Conservation (phyloP, 1,140 invertebrate species). For the Drosophila nigromelanica region DNA sequence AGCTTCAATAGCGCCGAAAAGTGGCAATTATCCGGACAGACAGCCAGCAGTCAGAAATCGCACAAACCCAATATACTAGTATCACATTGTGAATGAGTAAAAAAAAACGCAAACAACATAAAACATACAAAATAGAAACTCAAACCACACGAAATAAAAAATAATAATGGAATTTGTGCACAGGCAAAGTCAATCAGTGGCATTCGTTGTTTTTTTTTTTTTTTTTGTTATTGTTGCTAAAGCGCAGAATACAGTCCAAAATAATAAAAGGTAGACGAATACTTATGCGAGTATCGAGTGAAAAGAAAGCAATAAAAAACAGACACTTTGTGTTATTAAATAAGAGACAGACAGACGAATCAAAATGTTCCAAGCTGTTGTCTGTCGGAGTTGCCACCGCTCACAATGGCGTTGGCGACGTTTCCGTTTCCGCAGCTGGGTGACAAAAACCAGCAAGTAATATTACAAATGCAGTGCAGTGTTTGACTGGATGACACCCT, state of each 20-base stretch:
- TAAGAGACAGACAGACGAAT: constrained; percentile 55
- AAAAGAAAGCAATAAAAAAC: constrained; percentile 18
- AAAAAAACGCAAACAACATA: constrained; percentile 4
- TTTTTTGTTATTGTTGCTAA: constrained; percentile 6
- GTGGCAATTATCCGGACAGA: too few species aligned
- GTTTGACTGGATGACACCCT: neutral
- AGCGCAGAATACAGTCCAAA: constrained; percentile 43
- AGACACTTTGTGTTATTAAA: constrained; percentile 74
- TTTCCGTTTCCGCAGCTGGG: constrained; percentile 54
- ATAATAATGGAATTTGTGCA: constrained; percentile 71
- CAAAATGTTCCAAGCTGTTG: constrained; percentile 49
- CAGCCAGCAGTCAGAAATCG: too few species aligned
- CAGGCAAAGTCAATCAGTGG: constrained; percentile 63
- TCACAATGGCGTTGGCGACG: constrained; percentile 39
- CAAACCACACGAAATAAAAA: constrained; percentile 50
- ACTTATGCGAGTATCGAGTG: constrained; percentile 12
- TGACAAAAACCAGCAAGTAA: constrained; percentile 30
- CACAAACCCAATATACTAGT: too few species aligned
- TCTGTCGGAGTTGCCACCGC: constrained; percentile 28
- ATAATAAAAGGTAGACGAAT: constrained; percentile 48
- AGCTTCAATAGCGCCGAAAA: too few species aligned
- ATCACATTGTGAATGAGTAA: too few species aligned
- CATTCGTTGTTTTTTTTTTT: constrained; percentile 46
- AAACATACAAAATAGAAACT: constrained; percentile 11
- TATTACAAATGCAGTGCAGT: too few species aligned